phyloP scores from a whole-genome alignment of 2,888 invertebrate species.

The Bimastos eiseni region DNA sequence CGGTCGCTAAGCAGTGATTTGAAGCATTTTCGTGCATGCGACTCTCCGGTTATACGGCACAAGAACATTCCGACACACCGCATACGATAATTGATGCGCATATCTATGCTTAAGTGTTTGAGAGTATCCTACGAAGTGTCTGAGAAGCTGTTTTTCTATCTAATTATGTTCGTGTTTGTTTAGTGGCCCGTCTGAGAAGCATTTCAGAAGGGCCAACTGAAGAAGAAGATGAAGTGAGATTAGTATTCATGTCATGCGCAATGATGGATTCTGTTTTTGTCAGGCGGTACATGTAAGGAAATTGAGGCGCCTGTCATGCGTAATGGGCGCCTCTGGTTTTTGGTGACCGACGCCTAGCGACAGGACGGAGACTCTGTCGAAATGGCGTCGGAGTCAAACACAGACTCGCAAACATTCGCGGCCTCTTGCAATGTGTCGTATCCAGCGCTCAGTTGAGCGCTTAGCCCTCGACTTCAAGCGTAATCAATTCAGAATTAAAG shows the following conservation, averaged over 20 bases:
- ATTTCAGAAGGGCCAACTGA: background rate
- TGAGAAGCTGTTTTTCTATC: no score
- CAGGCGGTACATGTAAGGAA: background rate
- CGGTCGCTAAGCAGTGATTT: no score
- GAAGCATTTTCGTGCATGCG: no score
- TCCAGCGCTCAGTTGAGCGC: background rate
- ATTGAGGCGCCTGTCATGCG: slow-evolving; percentile 9
- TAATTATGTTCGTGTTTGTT: no score
- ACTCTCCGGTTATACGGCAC: no score
- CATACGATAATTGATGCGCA: no score
- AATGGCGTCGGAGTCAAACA: background rate
- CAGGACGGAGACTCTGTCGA: background rate
- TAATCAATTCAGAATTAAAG: background rate
- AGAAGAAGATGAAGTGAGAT: background rate
- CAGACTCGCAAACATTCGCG: slow-evolving; percentile 13
- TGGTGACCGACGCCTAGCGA: background rate
- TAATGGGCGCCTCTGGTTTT: background rate
- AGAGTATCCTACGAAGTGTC: no score
- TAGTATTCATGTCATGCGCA: background rate
- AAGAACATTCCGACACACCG: no score
- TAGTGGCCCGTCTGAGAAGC: background rate
- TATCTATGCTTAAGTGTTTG: no score
- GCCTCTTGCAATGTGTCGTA: background rate
- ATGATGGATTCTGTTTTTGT: background rate
- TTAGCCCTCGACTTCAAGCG: background rate